Evolutionary conservation across 2,888 invertebrate species (phyloP).

Genomic region (Dryocosmus kuriphilus): DNA sequence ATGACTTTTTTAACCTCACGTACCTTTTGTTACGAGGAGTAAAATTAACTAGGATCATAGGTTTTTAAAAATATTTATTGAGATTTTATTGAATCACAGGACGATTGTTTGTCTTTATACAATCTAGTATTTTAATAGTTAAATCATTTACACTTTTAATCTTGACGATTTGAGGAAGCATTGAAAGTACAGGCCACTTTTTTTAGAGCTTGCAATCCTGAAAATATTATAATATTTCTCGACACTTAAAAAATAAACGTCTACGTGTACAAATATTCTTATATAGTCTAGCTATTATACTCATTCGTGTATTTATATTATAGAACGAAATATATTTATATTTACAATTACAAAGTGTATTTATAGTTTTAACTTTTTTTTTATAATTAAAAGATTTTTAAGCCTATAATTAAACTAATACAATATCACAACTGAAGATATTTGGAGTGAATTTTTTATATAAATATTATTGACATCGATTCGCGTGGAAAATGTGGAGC

Average conservation of each 20-base stretch:
- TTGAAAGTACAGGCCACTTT: neutral
- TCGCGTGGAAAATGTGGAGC: slow-evolving; percentile 26
- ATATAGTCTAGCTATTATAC: slow-evolving; percentile 6
- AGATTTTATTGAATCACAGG: neutral
- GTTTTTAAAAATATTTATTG: slow-evolving; percentile 13
- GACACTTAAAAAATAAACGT: neutral
- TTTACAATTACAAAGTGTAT: neutral
- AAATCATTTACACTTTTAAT: neutral
- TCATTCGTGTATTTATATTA: slow-evolving; percentile 25
- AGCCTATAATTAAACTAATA: neutral
- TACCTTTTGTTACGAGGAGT: neutral
- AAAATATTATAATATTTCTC: neutral
- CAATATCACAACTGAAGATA: neutral
- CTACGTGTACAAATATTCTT: slow-evolving; percentile 21
- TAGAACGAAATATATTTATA: slow-evolving; percentile 34
- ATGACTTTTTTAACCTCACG: slow-evolving; percentile 6
- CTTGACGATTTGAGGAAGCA: neutral
- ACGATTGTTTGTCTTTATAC: neutral
- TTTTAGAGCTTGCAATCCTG: neutral
- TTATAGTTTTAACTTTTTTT: neutral
- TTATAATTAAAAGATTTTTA: neutral
- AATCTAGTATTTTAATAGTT: neutral
- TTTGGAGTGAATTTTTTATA: neutral
- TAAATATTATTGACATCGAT: slow-evolving; percentile 38
- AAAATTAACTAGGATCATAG: slow-evolving; percentile 1